Percentiles rank a stretch among this genome's conserved stretches.
phyloP scores from a whole-genome alignment of 1,140 invertebrate species.

The Brachionus angularis region DNA sequence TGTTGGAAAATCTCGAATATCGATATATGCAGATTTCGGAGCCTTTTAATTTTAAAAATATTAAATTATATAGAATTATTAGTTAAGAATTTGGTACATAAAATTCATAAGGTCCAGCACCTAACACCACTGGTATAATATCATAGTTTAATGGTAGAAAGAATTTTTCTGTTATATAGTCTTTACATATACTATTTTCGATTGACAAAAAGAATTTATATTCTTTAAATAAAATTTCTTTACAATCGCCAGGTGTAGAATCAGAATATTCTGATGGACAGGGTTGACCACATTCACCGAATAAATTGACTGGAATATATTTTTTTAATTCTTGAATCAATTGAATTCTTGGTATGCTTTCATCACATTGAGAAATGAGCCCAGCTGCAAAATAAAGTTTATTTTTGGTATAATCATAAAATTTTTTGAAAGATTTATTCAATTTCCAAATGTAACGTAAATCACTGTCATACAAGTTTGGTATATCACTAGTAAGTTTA shows the following conservation, averaged over 20 bases:
- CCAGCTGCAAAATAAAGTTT: neutral
- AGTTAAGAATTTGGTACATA: neutral
- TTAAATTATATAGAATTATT: neutral
- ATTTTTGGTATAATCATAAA: neutral
- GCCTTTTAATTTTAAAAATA: neutral
- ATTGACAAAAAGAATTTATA: slow-evolving; percentile 51
- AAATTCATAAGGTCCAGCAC: neutral
- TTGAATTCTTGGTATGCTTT: neutral
- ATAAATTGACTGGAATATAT: neutral
- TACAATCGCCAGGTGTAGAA: neutral
- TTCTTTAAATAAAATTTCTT: slow-evolving; percentile 22
- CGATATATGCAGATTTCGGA: neutral
- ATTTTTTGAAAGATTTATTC: neutral
- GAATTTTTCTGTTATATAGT: slow-evolving; percentile 50
- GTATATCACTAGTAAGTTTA: neutral
- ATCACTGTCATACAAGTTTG: neutral
- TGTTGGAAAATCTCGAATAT: neutral
- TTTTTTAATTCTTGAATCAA: neutral
- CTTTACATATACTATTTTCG: slow-evolving; percentile 49
- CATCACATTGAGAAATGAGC: neutral
- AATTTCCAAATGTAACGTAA: neutral
- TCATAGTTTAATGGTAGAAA: slow-evolving; percentile 44
- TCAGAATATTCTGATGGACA: slow-evolving; percentile 9
- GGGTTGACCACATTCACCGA: slow-evolving; percentile 24
- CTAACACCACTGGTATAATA: neutral